Base-by-base conservation (phyloP, 2,113 vertebrate genomes). In the Sapayoa aenigma region DNA sequence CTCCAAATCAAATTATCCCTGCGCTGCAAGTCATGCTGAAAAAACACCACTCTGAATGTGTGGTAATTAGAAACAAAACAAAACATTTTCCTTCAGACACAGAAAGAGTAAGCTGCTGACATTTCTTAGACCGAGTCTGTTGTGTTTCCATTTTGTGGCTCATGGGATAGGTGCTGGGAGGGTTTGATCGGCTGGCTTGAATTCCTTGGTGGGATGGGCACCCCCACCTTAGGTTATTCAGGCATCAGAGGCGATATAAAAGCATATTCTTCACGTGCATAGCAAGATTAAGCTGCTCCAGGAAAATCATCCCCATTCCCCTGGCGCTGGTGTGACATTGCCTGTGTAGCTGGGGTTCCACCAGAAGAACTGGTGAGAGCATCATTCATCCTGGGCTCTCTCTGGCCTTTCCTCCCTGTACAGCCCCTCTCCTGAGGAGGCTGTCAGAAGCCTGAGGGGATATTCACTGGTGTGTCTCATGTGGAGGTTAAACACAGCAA, bases 381-480 rank as follows among this genome's bases (percentile, higher is more conserved):
- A 47, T 9, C 33, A 30, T 30, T 33, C 65, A 16, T 50, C 30
- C 23, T 0, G 0, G 4, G 1, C 8, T 11, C 22, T 42, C 20
- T 30, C 35, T 18, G 11, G 28, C 6, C 6, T 68, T 63, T 55
- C 46, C 13, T 49, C 10, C 27, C 31, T 12, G 6, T 20, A 7
- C n/a, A 42, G 13, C 9, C n/a, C 42, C 4, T 59, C 44, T 33
- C 30, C 37, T 49, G 20, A 39, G 35, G 15, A 30, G 33, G 14
- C 3, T 68, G 39, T 33, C 14, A 65, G 55, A 23, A 73, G 44
- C 35, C 37, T 13, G 35, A 46, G 37, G 37, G 80, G 47, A 62
- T 3, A 3, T n/a, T 33, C 4, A 22, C 5, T 0, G 1, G 13
- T 8, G 27, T 0, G 30, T 68, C 84, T 80, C 14, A 9, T 1